These are phyloP conservation scores for Acanthaster planci DNA, from an alignment of 35 echinoderm and acorn worm genomes.

Conservation along the genomic window DNA sequence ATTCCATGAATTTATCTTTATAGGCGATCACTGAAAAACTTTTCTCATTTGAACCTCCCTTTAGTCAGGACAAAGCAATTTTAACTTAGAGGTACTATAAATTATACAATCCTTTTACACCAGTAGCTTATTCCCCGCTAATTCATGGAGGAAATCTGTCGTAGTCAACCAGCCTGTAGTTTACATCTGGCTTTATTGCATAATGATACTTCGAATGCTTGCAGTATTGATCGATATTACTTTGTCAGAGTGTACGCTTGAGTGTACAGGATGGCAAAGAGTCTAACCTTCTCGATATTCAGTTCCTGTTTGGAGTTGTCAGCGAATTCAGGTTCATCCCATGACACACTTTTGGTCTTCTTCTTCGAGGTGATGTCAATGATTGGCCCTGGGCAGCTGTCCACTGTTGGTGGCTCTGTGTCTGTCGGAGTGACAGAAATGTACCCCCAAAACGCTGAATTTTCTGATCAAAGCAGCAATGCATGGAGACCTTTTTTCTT, in stretches of 20 bases:
- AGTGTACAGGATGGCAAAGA: neutral
- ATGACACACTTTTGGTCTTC: neutral
- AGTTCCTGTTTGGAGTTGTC: constrained; percentile 44
- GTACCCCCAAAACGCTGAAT: no score
- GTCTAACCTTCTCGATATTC: no score
- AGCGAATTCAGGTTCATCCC: constrained; percentile 44
- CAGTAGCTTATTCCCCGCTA: no score
- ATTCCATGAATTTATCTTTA: no score
- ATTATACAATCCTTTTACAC: no score
- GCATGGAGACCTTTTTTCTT: no score
- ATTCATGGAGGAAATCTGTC: neutral
- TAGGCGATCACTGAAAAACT: no score
- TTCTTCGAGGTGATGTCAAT: neutral
- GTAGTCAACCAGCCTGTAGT: neutral
- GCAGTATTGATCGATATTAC: neutral
- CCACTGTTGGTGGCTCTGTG: constrained; percentile 28
- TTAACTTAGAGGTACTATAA: no score
- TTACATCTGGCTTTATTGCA: neutral
- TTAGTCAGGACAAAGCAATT: no score
- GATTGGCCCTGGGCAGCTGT: constrained; percentile 25
- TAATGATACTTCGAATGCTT: neutral
- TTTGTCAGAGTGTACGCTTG: neutral
- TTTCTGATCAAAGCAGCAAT: no score
- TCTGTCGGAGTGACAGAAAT: no score
- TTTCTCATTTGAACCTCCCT: no score